Conservation (phyloP, 2,797 vertebrate genomes). For the Mallotus villosus region DNA sequence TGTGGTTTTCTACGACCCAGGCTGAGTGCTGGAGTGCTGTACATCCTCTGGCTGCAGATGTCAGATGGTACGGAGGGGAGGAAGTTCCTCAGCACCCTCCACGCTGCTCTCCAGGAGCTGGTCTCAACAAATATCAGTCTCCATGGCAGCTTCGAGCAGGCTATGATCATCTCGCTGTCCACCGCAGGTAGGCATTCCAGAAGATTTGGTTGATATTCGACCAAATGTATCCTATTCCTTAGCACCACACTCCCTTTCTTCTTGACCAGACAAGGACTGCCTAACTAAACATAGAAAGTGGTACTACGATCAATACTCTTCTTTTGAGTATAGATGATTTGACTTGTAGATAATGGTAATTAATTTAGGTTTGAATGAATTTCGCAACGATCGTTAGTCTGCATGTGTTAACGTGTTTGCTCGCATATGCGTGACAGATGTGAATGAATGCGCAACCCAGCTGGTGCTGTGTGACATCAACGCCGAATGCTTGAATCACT, state of each 20-base stretch:
- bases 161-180: constrained; percentile 58
- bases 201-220: too few relatives aligned
- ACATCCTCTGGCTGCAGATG: constrained; percentile 74
- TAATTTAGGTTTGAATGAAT: too few relatives aligned
- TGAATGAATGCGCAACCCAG: constrained; percentile 75
- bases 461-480: constrained; percentile 67
- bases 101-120: constrained; percentile 51
- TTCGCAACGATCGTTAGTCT: not conserved
- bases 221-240: too few relatives aligned
- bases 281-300: too few relatives aligned
- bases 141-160: constrained; percentile 5
- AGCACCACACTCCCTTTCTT: not conserved
- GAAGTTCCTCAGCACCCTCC: constrained; percentile 37
- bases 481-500: constrained; percentile 70
- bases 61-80: constrained; percentile 2
- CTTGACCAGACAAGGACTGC: too few relatives aligned
- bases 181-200: constrained; percentile 53
- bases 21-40: constrained; percentile 64
- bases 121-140: constrained; percentile 14
- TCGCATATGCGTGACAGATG: constrained; percentile 51
- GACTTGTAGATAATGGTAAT: too few relatives aligned
- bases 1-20: constrained; percentile 40
- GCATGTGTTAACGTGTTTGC: constrained; percentile 8
- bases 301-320: too few relatives aligned
- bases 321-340: too few relatives aligned